These are phyloP conservation scores for Ataeniobius toweri DNA, from an alignment of 2,797 vertebrate genomes.

Conservation along the genomic window DNA sequence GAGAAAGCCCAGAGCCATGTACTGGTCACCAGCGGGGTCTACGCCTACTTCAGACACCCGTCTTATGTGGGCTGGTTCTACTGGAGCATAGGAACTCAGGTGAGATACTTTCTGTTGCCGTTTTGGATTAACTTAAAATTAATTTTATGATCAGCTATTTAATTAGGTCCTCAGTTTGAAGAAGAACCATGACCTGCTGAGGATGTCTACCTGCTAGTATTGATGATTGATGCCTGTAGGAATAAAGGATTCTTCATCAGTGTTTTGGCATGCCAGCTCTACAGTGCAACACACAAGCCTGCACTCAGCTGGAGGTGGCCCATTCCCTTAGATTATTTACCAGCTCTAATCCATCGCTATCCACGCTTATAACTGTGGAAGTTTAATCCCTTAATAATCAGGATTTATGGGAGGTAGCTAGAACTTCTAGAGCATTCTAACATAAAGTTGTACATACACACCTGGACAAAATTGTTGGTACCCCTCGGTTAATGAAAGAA, in stretches of 20 bases:
- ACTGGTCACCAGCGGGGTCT: constrained; percentile 92
- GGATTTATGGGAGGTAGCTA: background rate
- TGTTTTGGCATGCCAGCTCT: too few species aligned
- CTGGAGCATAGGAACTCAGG: constrained; percentile 99
- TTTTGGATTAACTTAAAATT: background rate
- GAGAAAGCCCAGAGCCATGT: constrained; percentile 94
- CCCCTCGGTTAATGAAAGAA: too few species aligned
- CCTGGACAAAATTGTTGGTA: too few species aligned
- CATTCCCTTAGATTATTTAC: background rate
- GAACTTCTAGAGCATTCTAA: background rate
- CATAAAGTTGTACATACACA: background rate
- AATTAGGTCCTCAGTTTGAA: too few species aligned
- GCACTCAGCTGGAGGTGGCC: too few species aligned
- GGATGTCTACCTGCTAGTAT: too few species aligned
- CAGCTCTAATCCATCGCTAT: background rate
- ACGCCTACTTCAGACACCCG: constrained; percentile 93
- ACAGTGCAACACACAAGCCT: too few species aligned
- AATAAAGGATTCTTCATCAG: too few species aligned
- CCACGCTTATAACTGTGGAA: background rate
- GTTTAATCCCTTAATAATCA: background rate
- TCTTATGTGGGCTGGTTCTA: constrained; percentile 99
- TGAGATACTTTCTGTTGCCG: constrained; percentile 51
- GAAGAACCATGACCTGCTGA: too few species aligned
- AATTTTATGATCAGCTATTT: background rate
- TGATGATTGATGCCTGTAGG: too few species aligned